phyloP scores from a whole-genome alignment of 2,113 vertebrate genomes.

The Oriolus oriolus region DNA sequence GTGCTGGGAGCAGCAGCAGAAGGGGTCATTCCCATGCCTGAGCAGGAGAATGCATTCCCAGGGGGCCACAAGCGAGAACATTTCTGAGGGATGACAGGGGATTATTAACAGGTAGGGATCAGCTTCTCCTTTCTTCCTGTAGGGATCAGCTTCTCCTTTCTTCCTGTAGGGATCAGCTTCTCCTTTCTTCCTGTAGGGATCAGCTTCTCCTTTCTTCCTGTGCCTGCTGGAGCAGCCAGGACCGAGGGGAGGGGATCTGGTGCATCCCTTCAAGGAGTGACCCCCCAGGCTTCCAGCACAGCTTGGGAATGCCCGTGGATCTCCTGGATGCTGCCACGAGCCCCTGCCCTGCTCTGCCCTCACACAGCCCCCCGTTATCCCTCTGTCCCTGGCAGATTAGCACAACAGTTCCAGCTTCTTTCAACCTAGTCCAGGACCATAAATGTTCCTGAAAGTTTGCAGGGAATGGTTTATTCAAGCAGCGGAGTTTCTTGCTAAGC shows the following conservation, averaged over 20 bases:
- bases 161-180: not conserved
- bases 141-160: no score
- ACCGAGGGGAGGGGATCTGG: not conserved
- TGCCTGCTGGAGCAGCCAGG: not conserved
- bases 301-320: not conserved
- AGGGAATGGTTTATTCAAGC: not conserved
- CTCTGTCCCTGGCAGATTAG: not conserved
- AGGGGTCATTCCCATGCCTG: not conserved
- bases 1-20: not conserved
- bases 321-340: not conserved
- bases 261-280: not conserved
- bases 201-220: not conserved
- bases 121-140: no score
- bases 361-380: not conserved
- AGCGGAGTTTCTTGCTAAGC: not conserved
- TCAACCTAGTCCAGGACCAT: not conserved
- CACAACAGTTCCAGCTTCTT: not conserved
- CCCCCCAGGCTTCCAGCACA: not conserved
- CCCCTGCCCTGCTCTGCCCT: not conserved
- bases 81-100: not conserved
- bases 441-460: not conserved
- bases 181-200: not conserved
- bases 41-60: not conserved
- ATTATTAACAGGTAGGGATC: not conserved
- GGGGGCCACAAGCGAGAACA: not conserved